Base-by-base conservation (phyloP, 2,113 vertebrate genomes). In the Ciconia maguari region DNA sequence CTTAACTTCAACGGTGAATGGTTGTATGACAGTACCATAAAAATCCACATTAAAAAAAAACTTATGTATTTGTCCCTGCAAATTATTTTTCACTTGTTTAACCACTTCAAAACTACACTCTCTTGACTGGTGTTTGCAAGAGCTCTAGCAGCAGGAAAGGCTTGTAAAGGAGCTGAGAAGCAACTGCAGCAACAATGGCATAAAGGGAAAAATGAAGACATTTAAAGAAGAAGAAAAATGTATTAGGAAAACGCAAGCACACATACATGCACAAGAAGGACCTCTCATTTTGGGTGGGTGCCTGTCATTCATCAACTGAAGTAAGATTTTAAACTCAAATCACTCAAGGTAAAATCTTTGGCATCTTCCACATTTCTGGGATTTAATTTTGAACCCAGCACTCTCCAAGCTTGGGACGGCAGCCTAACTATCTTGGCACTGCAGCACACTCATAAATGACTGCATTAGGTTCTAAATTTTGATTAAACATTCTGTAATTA, bases 401-500 rank as follows among this genome's bases (percentile, higher is more conserved):
- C 81, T 98, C 96, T 98, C 95, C 90, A 96, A 98, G 96, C 97
- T 98, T 97, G 98, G 98, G 97, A 98, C 1, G 29, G 93, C 87
- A 98, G 97, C 97, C 98, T 98, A 98, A 98, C 94, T 98, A 97
- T 97, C 96, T 98, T 98, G 98, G 98, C 98, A 98, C 96, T 98
- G 97, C 93, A 94, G 80, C 62, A 46, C 93, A 80, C 95, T 98
- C 97, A 97, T 98, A 98, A 98, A 98, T 97, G 98, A 97, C 98
- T 98, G 96, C 97, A 98, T 98, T 98, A 98, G 98, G 97, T 98
- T 98, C 98, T 98, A 98, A 98, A 98, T 98, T 98, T 98, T 98
- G 98, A 98, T 98, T 98, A 98, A 98, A 98, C 98, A 98, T 98
- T 98, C 97, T 95, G 98, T 98, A 98, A 98, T 98, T 98, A 98